Percentiles rank a stretch among this genome's conserved stretches.
Evolutionary conservation across 2,113 vertebrate genomes (phyloP).

Genomic region (Tachysurus vachellii): DNA sequence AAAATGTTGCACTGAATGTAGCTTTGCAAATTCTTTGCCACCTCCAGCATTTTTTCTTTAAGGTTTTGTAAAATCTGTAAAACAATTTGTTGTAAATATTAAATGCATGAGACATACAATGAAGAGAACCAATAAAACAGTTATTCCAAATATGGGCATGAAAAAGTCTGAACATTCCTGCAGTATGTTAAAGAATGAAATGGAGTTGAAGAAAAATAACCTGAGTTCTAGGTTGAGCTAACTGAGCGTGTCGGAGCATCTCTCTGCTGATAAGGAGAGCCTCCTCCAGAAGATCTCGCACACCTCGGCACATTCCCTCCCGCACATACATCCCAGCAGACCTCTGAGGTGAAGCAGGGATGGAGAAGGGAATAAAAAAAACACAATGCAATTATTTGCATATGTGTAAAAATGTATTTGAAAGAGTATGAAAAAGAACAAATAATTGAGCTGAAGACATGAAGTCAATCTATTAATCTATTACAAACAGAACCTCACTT

Average conservation of each 20-base stretch:
- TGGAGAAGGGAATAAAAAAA: neutral
- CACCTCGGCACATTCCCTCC: slow-evolving; percentile 75
- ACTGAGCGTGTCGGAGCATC: slow-evolving; percentile 71
- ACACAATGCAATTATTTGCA: neutral
- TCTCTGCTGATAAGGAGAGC: slow-evolving; percentile 67
- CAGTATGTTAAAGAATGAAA: neutral
- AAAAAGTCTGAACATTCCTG: neutral
- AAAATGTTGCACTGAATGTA: slow-evolving; percentile 71
- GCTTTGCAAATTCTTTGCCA: slow-evolving; percentile 74
- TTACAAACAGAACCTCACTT: slow-evolving; percentile 53
- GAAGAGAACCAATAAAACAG: neutral
- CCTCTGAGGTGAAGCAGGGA: slow-evolving; percentile 59
- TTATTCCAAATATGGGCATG: neutral
- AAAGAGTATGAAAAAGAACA: neutral
- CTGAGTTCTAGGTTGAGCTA: slow-evolving; percentile 69
- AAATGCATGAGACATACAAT: neutral
- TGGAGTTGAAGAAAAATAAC: slow-evolving; percentile 62
- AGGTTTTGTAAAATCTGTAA: slow-evolving; percentile 75
- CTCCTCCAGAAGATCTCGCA: slow-evolving; percentile 73
- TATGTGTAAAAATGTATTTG: neutral
- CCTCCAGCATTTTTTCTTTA: slow-evolving; percentile 68
- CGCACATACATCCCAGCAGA: slow-evolving; percentile 65
- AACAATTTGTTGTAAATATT: neutral
- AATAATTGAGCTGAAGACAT: neutral
- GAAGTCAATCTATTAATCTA: neutral